These are phyloP conservation scores for Aphelinus atriplicis DNA, from an alignment of 1,140 invertebrate genomes.

Conservation along the genomic window DNA sequence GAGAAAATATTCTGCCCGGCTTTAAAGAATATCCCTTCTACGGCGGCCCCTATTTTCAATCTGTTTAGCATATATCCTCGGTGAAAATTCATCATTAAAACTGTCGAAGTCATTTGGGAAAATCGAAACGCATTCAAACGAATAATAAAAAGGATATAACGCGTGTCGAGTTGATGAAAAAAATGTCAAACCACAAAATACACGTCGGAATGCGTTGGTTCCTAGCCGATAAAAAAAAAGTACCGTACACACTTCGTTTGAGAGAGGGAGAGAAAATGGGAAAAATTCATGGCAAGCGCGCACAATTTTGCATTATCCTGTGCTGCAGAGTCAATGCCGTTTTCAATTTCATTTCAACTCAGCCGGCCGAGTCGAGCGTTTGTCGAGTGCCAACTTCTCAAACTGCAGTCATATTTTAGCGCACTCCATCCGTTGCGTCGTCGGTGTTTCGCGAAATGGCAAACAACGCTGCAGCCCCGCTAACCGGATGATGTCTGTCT, in stretches of 20 bases:
- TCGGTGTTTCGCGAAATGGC: neutral
- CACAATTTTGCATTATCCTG: neutral
- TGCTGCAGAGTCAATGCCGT: slow-evolving; percentile 3
- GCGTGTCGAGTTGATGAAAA: neutral
- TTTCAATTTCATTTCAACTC: slow-evolving; percentile 14
- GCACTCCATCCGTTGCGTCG: neutral
- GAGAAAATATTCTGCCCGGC: no score
- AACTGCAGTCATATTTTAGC: neutral
- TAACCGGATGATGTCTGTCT: slow-evolving; percentile 7
- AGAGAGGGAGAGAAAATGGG: neutral
- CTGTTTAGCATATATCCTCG: no score
- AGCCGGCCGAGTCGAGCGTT: neutral
- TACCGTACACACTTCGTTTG: neutral
- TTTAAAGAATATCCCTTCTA: no score
- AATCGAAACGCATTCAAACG: no score
- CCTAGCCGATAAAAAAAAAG: slow-evolving; percentile 11
- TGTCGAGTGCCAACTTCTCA: neutral
- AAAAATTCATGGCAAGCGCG: neutral
- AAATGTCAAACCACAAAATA: slow-evolving; percentile 13
- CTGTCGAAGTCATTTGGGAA: no score
- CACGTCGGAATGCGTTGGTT: slow-evolving; percentile 5
- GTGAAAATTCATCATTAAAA: no score
- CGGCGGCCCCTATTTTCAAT: no score
- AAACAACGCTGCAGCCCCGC: neutral
- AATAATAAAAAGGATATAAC: slow-evolving; percentile 11